A percentile compares a stretch with the other conserved stretches of the same genome.
Evolutionary conservation across 2,797 vertebrate species (phyloP).

Genomic region (Meriones psammophilus): DNA sequence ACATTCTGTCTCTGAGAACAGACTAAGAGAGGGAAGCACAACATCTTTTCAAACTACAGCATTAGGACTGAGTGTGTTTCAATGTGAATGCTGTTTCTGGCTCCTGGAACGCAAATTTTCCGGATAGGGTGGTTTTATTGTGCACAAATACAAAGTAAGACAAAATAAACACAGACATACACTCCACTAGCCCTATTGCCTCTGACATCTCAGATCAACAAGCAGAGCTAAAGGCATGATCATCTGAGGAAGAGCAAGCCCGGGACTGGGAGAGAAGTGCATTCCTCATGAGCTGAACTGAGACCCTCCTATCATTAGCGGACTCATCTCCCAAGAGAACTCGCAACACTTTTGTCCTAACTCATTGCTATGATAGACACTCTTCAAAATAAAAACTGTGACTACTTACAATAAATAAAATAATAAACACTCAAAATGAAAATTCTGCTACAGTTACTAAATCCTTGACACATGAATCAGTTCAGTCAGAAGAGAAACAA

Average conservation of each 20-base stretch:
- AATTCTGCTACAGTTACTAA: constrained; percentile 5
- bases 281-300: not conserved
- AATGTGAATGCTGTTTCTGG: not conserved
- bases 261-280: not conserved
- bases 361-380: not conserved
- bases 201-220: constrained; percentile 27
- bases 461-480: constrained; percentile 54
- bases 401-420: constrained; percentile 41
- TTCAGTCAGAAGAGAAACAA: constrained; percentile 13
- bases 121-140: not conserved
- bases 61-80: not conserved
- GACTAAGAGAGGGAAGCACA: not conserved
- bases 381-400: constrained; percentile 63
- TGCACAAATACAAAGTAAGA: constrained; percentile 50
- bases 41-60: constrained; percentile 18
- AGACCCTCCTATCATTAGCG: not conserved
- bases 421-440: constrained; percentile 30
- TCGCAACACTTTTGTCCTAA: not conserved
- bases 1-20: constrained; percentile 18
- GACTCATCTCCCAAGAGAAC: constrained; percentile 20
- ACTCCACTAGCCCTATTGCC: not conserved
- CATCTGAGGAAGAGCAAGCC: not conserved
- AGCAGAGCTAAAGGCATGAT: constrained; percentile 30
- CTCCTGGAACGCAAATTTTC: constrained; percentile 50
- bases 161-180: not conserved